Evolutionary conservation across 2,113 vertebrate genomes (phyloP).

Genomic region (Phoxinus phoxinus): DNA sequence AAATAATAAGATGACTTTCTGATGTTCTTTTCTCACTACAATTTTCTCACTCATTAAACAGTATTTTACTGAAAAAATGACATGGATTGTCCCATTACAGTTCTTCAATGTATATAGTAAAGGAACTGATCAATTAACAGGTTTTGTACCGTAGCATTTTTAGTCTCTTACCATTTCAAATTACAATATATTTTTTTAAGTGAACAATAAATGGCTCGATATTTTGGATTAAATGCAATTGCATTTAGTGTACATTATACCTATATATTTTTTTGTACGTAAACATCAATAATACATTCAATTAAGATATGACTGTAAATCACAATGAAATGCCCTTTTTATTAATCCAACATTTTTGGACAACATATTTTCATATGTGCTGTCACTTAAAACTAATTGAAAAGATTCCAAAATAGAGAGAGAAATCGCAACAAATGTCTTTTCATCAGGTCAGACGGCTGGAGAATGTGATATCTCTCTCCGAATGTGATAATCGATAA

Average conservation of each 20-base stretch:
- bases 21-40: too few species aligned
- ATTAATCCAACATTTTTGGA: background rate
- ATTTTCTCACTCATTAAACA: too few species aligned
- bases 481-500: constrained; percentile 11
- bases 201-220: background rate
- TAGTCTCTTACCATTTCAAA: too few species aligned
- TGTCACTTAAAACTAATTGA: background rate
- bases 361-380: background rate
- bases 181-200: too few species aligned
- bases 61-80: too few species aligned
- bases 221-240: background rate
- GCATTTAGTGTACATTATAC: background rate
- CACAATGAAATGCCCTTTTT: background rate
- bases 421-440: background rate
- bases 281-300: background rate
- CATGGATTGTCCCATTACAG: too few species aligned
- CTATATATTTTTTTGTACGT: background rate
- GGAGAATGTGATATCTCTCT: constrained; percentile 23
- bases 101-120: too few species aligned
- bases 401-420: background rate
- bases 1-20: too few species aligned
- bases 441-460: constrained; percentile 10
- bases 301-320: background rate
- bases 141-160: too few species aligned
- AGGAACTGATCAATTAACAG: too few species aligned